These are phyloP conservation scores for Chloroceryle aenea DNA, from an alignment of 2,113 vertebrate species.

Conservation along the genomic window DNA sequence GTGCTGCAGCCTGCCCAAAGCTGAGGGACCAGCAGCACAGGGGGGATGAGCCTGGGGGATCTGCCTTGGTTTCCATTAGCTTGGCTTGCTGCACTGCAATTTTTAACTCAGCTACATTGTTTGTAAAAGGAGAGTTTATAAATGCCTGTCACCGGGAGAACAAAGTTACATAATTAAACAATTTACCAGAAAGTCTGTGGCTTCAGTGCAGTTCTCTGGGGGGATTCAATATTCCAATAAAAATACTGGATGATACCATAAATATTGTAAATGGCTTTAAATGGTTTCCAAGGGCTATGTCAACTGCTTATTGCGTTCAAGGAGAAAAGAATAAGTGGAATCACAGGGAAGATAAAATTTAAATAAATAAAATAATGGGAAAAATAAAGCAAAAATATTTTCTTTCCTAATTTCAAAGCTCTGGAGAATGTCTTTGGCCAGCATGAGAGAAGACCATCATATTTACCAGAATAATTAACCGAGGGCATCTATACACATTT, in stretches of 20 bases:
- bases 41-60: neutral
- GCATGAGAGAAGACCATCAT: neutral
- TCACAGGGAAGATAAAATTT: neutral
- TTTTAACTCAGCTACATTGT: neutral
- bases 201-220: conserved; percentile 3
- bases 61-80: neutral
- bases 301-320: conserved; percentile 18
- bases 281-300: conserved; percentile 29
- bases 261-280: conserved; percentile 53
- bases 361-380: conserved; percentile 42
- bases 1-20: neutral
- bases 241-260: conserved; percentile 39
- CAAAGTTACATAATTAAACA: conserved; percentile 21
- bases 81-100: neutral
- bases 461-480: neutral
- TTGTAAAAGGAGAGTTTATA: conserved; percentile 1
- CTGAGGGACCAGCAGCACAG: neutral
- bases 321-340: conserved; percentile 4
- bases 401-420: conserved; percentile 16
- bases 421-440: conserved; percentile 6
- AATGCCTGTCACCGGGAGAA: neutral
- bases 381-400: conserved; percentile 52
- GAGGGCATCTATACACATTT: neutral
- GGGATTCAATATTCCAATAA: neutral
- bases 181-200: neutral